Conservation (phyloP, 2,113 vertebrate species). For the Noctilio leporinus region DNA sequence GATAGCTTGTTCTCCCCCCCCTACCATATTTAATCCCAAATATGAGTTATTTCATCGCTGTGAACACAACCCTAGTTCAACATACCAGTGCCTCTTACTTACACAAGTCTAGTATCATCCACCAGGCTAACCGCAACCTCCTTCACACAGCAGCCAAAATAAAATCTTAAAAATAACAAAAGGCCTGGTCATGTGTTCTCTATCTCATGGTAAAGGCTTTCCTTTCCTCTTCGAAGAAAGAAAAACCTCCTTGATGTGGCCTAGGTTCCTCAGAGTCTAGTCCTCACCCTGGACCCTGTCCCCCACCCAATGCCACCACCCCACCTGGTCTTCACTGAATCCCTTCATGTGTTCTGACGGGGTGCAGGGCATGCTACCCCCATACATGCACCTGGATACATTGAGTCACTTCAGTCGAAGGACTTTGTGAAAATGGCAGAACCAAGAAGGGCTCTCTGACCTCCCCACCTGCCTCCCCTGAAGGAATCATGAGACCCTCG, state of each 20-base stretch:
- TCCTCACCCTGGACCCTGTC: not conserved
- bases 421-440: not conserved
- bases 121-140: not conserved
- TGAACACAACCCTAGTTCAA: not conserved
- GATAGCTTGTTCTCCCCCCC: not conserved
- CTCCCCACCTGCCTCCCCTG: not conserved
- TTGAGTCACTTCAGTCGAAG: not conserved
- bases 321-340: not conserved
- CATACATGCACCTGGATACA: not conserved
- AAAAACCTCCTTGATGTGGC: not conserved
- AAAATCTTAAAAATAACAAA: not conserved
- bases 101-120: not conserved
- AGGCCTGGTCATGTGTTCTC: not conserved
- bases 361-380: not conserved
- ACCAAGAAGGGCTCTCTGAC: not conserved
- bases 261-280: not conserved
- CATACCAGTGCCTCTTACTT: not conserved
- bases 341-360: not conserved
- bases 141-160: not conserved
- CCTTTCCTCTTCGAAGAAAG: not conserved
- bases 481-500: not conserved
- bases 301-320: rapidly evolving
- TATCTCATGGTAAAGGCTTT: not conserved
- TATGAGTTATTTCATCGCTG: not conserved
- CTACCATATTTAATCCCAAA: not conserved